Evolutionary conservation across 1,140 invertebrate genomes (phyloP).

Genomic region (Ephestia elutella): DNA sequence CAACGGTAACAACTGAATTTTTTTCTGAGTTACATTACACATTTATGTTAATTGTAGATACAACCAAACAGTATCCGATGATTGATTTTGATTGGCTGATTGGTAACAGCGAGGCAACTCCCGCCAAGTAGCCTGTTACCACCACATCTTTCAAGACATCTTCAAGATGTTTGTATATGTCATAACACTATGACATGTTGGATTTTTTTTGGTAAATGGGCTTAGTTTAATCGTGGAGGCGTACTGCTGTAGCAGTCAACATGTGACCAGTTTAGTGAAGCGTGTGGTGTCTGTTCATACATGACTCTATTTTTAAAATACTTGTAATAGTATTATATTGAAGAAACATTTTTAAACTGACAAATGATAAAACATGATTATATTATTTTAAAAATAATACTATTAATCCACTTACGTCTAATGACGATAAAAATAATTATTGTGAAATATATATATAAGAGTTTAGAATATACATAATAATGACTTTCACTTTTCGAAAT

Average conservation of each 20-base stretch:
- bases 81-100: slow-evolving; percentile 74
- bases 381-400: not conserved
- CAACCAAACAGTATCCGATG: slow-evolving; percentile 72
- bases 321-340: not conserved
- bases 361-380: no score
- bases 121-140: slow-evolving; percentile 52
- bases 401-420: no score
- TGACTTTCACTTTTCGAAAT: no score
- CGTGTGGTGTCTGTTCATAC: not conserved
- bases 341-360: no score
- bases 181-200: slow-evolving; percentile 29
- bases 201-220: slow-evolving; percentile 47
- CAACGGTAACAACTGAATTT: not conserved
- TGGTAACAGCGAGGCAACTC: slow-evolving; percentile 59
- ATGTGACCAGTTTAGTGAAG: slow-evolving; percentile 3
- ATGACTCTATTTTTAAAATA: not conserved
- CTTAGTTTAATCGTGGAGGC: slow-evolving; percentile 32
- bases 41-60: slow-evolving; percentile 73
- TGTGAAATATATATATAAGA: no score
- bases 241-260: slow-evolving; percentile 17
- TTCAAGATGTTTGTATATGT: slow-evolving; percentile 31
- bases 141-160: slow-evolving; percentile 44
- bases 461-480: no score
- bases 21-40: slow-evolving; percentile 45
- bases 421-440: no score